phyloP scores from a whole-genome alignment of 2,888 invertebrate species.

The Agrochola litura region DNA sequence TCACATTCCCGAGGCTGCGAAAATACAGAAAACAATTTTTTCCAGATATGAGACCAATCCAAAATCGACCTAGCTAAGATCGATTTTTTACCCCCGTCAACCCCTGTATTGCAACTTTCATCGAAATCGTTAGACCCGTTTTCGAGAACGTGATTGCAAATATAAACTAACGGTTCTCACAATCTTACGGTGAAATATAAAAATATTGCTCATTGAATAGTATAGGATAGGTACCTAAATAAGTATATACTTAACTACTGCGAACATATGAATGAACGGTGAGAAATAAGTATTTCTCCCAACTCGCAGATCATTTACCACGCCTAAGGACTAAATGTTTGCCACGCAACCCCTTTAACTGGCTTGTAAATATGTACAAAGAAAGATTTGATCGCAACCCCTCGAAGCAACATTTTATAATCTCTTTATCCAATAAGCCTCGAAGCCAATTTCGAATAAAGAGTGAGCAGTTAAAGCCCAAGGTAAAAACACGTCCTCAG shows the following conservation, averaged over 20 bases:
- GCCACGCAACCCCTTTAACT: slow-evolving; percentile 33
- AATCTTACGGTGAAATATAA: too few relatives aligned
- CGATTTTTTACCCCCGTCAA: too few relatives aligned
- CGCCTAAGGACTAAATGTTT: slow-evolving; percentile 8
- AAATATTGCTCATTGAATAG: too few relatives aligned
- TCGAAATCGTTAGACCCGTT: too few relatives aligned
- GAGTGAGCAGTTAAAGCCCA: slow-evolving; percentile 80
- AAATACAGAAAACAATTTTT: too few relatives aligned
- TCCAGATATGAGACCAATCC: too few relatives aligned
- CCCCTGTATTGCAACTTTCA: too few relatives aligned
- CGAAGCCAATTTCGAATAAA: slow-evolving; percentile 81
- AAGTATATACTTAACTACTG: background rate
- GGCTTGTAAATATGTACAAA: slow-evolving; percentile 50
- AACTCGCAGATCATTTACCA: background rate
- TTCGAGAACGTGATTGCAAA: too few relatives aligned
- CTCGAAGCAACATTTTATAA: slow-evolving; percentile 76
- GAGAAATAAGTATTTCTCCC: slow-evolving; percentile 6
- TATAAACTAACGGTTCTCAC: too few relatives aligned
- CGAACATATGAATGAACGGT: background rate
- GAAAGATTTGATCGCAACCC: slow-evolving; percentile 68
- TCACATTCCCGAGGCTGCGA: too few relatives aligned
- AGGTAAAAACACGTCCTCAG: slow-evolving; percentile 79
- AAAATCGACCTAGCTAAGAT: too few relatives aligned
- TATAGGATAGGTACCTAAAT: background rate
- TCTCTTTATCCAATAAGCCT: slow-evolving; percentile 80